phyloP scores from a whole-genome alignment of 1,140 invertebrate species.

The Aricia agestis region DNA sequence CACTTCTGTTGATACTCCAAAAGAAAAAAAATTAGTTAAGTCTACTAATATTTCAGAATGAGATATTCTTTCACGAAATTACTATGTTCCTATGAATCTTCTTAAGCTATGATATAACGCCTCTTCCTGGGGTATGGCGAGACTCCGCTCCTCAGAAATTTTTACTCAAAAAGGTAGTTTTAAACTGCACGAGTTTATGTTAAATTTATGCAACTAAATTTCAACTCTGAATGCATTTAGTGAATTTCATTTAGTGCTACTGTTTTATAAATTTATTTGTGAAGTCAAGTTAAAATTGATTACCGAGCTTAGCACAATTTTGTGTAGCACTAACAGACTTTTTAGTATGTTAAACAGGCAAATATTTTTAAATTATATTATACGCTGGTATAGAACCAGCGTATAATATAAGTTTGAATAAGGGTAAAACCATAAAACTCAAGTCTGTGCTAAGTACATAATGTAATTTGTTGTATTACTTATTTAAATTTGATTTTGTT shows the following conservation, averaged over 20 bases:
- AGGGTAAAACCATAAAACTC: too few species aligned
- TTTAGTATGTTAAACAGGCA: background rate
- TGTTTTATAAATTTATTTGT: constrained; percentile 6
- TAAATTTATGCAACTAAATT: constrained; percentile 25
- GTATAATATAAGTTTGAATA: too few species aligned
- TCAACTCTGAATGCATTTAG: constrained; percentile 17
- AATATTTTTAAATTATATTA: too few species aligned
- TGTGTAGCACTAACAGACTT: background rate
- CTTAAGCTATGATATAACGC: constrained; percentile 28
- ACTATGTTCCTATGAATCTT: constrained; percentile 26
- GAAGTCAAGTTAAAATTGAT: constrained; percentile 7
- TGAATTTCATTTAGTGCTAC: constrained; percentile 11
- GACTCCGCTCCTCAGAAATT: constrained; percentile 17
- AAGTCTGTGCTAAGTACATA: too few species aligned
- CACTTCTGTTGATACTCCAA: too few species aligned
- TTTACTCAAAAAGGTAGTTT: constrained; percentile 20
- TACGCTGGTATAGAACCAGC: too few species aligned
- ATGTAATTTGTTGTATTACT: too few species aligned
- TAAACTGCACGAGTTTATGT: constrained; percentile 22
- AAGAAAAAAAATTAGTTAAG: too few species aligned
- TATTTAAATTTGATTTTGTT: too few species aligned
- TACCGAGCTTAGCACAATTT: background rate
- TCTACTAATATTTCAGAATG: too few species aligned
- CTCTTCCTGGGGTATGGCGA: constrained; percentile 17
- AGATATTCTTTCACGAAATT: constrained; percentile 6